Base-by-base conservation (phyloP, 2,797 vertebrate genomes). In the Orestias chungarensis region DNA sequence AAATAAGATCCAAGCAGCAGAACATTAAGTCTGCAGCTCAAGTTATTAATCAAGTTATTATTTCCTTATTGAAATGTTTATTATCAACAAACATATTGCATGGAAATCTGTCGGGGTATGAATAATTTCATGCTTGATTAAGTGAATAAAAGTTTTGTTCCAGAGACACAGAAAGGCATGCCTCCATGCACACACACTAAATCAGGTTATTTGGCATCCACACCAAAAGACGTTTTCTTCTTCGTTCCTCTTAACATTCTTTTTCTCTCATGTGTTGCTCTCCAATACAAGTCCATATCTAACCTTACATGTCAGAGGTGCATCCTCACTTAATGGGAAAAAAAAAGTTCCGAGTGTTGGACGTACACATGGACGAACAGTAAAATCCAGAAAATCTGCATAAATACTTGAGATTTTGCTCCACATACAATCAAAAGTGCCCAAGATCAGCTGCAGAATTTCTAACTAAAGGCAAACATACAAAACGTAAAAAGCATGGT, bases 11-110 rank as follows among this genome's bases (percentile, higher is more conserved):
- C 76, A 77, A 64, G 35, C 38, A 25, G 14, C 40, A 46, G 50
- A 14, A 70, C 3, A 55, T 77, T 68, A 50, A 49, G 23, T 64
- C 64, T 64, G 71, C 74, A 71, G 50, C 50, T 29, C 50, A 52
- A 27, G 10, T 25, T n/a, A n/a, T n/a, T n/a, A n/a, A n/a, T n/a
- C n/a, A n/a, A n/a, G n/a, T n/a, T n/a, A n/a, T n/a, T n/a, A n/a
- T n/a, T n/a, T n/a, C n/a, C n/a, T n/a, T n/a, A n/a, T n/a, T n/a
- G n/a, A n/a, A n/a, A n/a, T n/a, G n/a, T n/a, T n/a, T n/a, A n/a
- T n/a, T n/a, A n/a, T n/a, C n/a, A n/a, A n/a, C n/a, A n/a, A n/a
- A n/a, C n/a, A n/a, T n/a, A n/a, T n/a, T n/a, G 4, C 44, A 46
- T 46, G 15, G 3, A 46, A 46, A 20, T 46, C 44, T 18, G 44